Percentiles rank a stretch among this genome's conserved stretches.
phyloP scores from a whole-genome alignment of 2,113 vertebrate genomes.

The Eublepharis macularius region DNA sequence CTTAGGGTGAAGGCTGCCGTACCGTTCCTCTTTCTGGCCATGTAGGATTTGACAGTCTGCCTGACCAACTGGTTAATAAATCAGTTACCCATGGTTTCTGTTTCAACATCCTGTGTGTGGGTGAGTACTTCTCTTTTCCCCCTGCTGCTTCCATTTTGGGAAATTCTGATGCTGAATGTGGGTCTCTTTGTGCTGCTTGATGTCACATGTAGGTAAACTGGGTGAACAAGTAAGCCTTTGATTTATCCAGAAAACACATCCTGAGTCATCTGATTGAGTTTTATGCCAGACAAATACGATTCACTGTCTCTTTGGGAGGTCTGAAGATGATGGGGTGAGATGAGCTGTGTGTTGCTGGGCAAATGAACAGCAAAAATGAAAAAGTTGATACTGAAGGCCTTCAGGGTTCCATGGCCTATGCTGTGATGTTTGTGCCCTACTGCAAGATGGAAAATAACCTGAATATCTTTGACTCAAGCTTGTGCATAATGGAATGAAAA shows the following conservation, averaged over 20 bases:
- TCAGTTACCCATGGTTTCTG: slow-evolving; percentile 97
- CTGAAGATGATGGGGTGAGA: neutral
- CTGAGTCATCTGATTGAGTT: slow-evolving; percentile 32
- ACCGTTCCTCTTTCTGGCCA: slow-evolving; percentile 92
- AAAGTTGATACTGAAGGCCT: slow-evolving; percentile 21
- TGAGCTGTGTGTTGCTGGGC: slow-evolving; percentile 27
- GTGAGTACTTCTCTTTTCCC: slow-evolving; percentile 83
- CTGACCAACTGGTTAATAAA: slow-evolving; percentile 99
- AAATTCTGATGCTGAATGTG: slow-evolving; percentile 67
- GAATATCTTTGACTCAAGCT: neutral
- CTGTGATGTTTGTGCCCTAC: slow-evolving; percentile 20
- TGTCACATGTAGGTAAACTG: slow-evolving; percentile 61
- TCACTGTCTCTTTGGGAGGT: slow-evolving; percentile 41
- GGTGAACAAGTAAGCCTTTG: slow-evolving; percentile 58
- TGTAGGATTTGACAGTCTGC: slow-evolving; percentile 99
- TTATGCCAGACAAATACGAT: slow-evolving; percentile 43
- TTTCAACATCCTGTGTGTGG: slow-evolving; percentile 99
- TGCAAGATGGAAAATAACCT: slow-evolving; percentile 39
- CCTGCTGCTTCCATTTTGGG: slow-evolving; percentile 52
- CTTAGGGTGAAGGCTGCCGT: slow-evolving; percentile 92
- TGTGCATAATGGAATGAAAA: neutral
- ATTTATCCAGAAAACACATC: slow-evolving; percentile 38
- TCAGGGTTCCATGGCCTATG: slow-evolving; percentile 34
- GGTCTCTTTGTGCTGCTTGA: slow-evolving; percentile 57
- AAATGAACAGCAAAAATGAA: slow-evolving; percentile 29